A percentile compares a stretch with the other conserved stretches of the same genome.
Evolutionary conservation across 1,140 invertebrate genomes (phyloP).

Genomic region (Berghia stephanieae): DNA sequence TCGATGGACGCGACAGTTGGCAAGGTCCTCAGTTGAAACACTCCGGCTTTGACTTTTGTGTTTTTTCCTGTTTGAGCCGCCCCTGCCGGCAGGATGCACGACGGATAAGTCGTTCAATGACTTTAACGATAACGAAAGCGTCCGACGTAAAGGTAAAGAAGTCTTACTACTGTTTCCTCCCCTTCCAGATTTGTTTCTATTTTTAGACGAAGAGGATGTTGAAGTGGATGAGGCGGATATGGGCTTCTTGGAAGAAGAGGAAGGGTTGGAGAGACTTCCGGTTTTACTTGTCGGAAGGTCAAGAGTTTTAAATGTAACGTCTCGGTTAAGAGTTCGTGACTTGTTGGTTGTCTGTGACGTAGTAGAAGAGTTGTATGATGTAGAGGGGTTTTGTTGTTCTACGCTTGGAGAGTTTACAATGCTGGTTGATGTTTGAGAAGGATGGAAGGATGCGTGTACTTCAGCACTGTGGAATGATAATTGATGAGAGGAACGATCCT

Average conservation of each 20-base stretch:
- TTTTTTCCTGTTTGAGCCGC: not conserved
- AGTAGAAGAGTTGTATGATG: too few species aligned
- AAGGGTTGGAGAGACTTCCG: too few species aligned
- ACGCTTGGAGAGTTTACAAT: too few species aligned
- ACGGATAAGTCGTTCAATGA: slow-evolving; percentile 22
- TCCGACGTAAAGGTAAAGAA: not conserved
- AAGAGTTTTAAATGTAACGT: too few species aligned
- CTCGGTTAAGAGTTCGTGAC: too few species aligned
- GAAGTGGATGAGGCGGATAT: too few species aligned
- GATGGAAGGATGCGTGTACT: not conserved
- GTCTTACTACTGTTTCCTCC: not conserved
- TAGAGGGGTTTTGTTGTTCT: too few species aligned
- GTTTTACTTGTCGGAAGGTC: too few species aligned
- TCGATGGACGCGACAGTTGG: not conserved
- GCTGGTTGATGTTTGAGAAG: too few species aligned
- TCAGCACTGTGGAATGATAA: not conserved
- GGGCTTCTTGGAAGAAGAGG: too few species aligned
- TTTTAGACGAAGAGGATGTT: not conserved
- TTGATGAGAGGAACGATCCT: slow-evolving; percentile 2
- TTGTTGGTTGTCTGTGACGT: too few species aligned
- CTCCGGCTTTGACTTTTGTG: not conserved
- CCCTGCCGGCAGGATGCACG: not conserved
- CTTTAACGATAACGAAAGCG: slow-evolving; percentile 10
- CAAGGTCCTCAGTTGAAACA: slow-evolving; percentile 23
- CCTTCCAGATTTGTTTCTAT: not conserved